Evolutionary conservation across 2,888 invertebrate genomes (phyloP).

Genomic region (Urechis unicinctus): DNA sequence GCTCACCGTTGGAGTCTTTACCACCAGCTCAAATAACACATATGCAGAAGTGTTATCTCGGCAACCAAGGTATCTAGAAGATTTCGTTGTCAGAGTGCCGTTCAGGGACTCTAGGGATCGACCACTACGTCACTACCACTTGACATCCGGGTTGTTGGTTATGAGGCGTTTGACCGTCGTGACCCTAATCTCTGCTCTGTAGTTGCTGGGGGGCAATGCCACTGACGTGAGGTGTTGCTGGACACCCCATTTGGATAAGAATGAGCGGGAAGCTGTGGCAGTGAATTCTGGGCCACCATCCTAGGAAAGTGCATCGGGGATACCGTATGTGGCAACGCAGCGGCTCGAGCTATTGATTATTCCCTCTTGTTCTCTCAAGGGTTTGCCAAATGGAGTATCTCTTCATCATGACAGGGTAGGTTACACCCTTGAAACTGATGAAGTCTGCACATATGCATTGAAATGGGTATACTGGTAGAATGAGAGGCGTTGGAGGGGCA

Average conservation of each 20-base stretch:
- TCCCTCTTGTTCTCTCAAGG: constrained; percentile 12
- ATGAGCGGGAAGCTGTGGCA: constrained; percentile 16
- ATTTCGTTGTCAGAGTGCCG: not conserved
- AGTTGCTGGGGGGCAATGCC: constrained; percentile 26
- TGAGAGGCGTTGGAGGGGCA: constrained; percentile 21
- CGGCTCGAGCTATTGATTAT: constrained; percentile 19
- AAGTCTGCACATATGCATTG: constrained; percentile 13
- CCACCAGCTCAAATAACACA: not conserved
- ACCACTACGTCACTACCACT: not conserved
- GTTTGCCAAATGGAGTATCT: constrained; percentile 25
- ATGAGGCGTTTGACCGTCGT: constrained; percentile 27
- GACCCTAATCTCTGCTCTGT: constrained; percentile 24
- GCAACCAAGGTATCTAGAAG: too few species aligned
- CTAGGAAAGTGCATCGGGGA: constrained; percentile 22
- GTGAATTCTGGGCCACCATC: constrained; percentile 27
- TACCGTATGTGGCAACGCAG: constrained; percentile 22
- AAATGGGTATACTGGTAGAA: constrained; percentile 15
- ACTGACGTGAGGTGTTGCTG: constrained; percentile 26
- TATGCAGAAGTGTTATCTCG: not conserved
- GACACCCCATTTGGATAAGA: constrained; percentile 25
- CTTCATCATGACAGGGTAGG: constrained; percentile 22
- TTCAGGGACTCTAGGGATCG: not conserved
- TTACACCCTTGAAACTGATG: constrained; percentile 15
- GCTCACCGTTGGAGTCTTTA: constrained; percentile 1
- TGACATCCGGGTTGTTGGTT: constrained; percentile 20